phyloP scores from a whole-genome alignment of 2,113 vertebrate species.

The Circaetus cinerascens region DNA sequence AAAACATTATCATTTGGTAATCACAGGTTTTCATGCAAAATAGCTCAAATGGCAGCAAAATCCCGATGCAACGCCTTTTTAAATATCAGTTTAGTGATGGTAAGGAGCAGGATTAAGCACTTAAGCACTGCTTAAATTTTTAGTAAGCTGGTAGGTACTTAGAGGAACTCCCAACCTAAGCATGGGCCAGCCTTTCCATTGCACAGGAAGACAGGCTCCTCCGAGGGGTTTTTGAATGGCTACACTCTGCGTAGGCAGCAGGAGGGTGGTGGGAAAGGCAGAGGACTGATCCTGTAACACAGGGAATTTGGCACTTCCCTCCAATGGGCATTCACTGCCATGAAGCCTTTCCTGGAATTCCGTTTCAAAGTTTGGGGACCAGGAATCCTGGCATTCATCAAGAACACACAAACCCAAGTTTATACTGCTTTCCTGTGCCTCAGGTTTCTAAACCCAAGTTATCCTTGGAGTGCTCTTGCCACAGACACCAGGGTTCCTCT shows the following conservation, averaged over 20 bases:
- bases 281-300: too few species aligned
- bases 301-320: not conserved
- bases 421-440: not conserved
- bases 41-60: slow-evolving; percentile 2
- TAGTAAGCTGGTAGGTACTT: not conserved
- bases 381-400: not conserved
- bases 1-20: slow-evolving; percentile 14
- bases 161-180: not conserved
- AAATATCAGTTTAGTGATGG: not conserved
- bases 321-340: not conserved
- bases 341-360: not conserved
- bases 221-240: not conserved
- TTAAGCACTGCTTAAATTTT: not conserved
- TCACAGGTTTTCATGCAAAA: not conserved
- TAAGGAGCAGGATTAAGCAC: not conserved
- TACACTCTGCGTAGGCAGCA: fast-evolving
- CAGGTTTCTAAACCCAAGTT: not conserved
- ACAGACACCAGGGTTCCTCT: not conserved
- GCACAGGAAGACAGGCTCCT: not conserved
- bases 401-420: not conserved
- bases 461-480: not conserved
- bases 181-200: not conserved
- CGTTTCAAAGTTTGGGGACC: not conserved
- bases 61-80: not conserved
- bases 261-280: not conserved